These are phyloP conservation scores for Tiphia femorata DNA, from an alignment of 2,888 invertebrate species.

Conservation along the genomic window DNA sequence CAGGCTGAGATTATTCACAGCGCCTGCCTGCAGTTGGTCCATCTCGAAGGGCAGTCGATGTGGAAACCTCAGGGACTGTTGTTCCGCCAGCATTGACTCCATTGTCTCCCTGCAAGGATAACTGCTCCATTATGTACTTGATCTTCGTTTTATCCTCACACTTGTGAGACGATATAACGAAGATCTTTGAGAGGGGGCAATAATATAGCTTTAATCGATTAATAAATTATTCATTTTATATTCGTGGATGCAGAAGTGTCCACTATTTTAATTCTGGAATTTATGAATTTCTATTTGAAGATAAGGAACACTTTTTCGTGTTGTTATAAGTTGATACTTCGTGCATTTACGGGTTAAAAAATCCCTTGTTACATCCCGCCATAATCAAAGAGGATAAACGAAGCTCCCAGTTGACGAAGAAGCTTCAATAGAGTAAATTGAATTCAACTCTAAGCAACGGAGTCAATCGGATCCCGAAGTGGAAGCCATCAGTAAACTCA, in stretches of 20 bases:
- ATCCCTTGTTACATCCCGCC: too few relatives aligned
- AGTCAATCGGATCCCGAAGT: background rate
- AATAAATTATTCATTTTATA: too few relatives aligned
- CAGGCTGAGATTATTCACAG: conserved; percentile 79
- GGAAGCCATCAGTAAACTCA: conserved; percentile 62
- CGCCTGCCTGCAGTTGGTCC: conserved; percentile 71
- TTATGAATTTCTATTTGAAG: background rate
- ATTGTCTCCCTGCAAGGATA: conserved; percentile 83
- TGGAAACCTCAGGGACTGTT: conserved; percentile 84
- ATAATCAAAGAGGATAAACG: too few relatives aligned
- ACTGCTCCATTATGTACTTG: conserved; percentile 62
- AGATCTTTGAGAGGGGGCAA: background rate
- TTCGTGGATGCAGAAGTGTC: too few relatives aligned
- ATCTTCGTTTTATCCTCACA: conserved; percentile 7
- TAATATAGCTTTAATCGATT: too few relatives aligned
- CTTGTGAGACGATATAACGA: background rate
- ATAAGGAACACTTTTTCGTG: too few relatives aligned
- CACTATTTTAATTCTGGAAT: background rate
- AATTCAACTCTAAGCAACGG: background rate
- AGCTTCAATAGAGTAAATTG: too few relatives aligned
- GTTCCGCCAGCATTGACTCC: conserved; percentile 90
- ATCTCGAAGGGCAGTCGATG: conserved; percentile 81
- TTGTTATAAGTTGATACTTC: too few relatives aligned
- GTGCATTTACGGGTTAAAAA: too few relatives aligned
- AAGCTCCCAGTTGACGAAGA: too few relatives aligned